These are phyloP conservation scores for Nycticryphes semicollaris DNA, from an alignment of 2,113 vertebrate genomes.

Conservation along the genomic window DNA sequence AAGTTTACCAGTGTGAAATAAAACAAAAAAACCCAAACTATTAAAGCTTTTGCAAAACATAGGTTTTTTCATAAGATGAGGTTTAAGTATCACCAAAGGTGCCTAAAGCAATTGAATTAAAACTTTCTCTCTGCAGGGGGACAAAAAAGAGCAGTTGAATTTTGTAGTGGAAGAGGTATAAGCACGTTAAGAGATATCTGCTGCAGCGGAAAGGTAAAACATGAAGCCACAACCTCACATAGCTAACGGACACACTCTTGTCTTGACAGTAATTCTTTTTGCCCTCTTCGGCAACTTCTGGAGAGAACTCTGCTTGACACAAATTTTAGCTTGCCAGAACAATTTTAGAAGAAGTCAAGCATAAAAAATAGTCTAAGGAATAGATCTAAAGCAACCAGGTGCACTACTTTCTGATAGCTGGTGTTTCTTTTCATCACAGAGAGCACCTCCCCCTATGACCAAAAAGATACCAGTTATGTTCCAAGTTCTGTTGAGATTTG, in stretches of 20 bases:
- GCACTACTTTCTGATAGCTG: background rate
- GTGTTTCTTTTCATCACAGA: background rate
- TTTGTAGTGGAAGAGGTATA: background rate
- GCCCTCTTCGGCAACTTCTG: background rate
- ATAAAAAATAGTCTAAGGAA: background rate
- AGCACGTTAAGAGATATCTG: background rate
- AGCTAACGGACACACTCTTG: background rate
- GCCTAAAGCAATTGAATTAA: background rate
- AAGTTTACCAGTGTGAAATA: background rate
- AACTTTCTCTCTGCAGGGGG: background rate
- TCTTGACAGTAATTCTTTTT: background rate
- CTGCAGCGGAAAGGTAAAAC: background rate
- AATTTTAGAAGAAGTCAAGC: background rate
- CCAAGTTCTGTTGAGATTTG: background rate
- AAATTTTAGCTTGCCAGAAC: background rate
- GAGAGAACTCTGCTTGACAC: background rate
- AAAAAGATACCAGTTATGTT: background rate
- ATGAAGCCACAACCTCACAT: rapidly evolving
- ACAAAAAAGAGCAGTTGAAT: background rate
- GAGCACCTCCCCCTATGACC: rapidly evolving
- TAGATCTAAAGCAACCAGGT: background rate
- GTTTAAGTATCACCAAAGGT: background rate
- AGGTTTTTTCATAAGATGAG: background rate
- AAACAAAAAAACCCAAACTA: background rate
- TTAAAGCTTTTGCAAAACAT: background rate